A percentile compares a stretch with the other conserved stretches of the same genome.
These are phyloP conservation scores for Halyomorpha halys DNA, from an alignment of 1,140 invertebrate species.

Conservation along the genomic window DNA sequence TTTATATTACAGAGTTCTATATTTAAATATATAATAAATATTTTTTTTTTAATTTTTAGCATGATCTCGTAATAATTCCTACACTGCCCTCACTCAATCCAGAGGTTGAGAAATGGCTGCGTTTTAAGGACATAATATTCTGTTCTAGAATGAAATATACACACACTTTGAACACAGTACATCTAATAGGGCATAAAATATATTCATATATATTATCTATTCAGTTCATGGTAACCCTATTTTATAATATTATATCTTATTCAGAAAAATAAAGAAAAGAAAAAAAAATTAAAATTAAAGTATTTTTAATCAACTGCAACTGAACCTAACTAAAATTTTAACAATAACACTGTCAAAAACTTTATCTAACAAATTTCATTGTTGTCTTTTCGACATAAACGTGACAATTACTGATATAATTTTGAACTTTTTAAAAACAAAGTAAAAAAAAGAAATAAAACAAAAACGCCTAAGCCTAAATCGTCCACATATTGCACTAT, in stretches of 20 bases:
- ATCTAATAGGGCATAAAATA: constrained; percentile 19
- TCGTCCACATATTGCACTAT: constrained; percentile 9
- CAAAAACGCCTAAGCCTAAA: constrained; percentile 8
- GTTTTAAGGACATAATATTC: neutral
- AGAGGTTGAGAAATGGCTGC: too few species aligned
- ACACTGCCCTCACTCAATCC: too few species aligned
- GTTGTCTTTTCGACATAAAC: neutral
- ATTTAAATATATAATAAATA: too few species aligned
- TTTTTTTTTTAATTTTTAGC: too few species aligned
- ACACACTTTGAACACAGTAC: constrained; percentile 20
- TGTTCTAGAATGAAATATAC: constrained; percentile 16
- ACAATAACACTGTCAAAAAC: neutral
- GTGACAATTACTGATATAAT: neutral
- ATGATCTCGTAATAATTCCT: too few species aligned
- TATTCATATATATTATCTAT: constrained; percentile 11
- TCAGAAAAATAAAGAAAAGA: neutral
- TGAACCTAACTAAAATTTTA: neutral
- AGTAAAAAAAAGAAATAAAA: neutral
- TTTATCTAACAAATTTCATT: neutral
- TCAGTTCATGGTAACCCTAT: constrained; percentile 21
- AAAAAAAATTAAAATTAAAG: neutral
- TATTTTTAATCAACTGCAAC: neutral
- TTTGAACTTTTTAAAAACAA: neutral
- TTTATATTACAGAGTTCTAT: too few species aligned
- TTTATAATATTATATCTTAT: constrained; percentile 14